Conservation (phyloP, 2,113 vertebrate species). For the Bucco capensis region DNA sequence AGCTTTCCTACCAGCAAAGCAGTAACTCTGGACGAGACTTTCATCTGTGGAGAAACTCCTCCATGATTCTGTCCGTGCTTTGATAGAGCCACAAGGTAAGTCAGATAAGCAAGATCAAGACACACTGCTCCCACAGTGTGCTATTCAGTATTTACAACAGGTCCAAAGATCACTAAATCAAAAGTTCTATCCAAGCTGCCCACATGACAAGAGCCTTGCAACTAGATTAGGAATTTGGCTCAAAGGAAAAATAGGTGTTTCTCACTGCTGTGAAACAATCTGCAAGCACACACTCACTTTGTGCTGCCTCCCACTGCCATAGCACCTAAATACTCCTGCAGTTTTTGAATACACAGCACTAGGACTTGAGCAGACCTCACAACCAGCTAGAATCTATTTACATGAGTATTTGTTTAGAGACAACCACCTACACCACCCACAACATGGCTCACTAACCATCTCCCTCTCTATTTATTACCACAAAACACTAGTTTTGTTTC, state of each 20-base stretch:
- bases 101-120: not conserved
- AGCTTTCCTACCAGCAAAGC: not conserved
- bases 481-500: not conserved
- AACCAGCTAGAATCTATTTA: not conserved
- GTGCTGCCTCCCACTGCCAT: not conserved
- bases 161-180: slow-evolving; percentile 43
- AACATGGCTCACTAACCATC: not conserved
- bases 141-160: not conserved
- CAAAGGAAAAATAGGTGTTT: not conserved
- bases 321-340: not conserved
- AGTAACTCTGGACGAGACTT: not conserved
- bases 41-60: not conserved
- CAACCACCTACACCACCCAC: not conserved
- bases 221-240: not conserved
- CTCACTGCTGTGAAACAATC: not conserved
- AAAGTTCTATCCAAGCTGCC: not conserved
- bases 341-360: not conserved
- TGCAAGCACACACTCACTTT: not conserved
- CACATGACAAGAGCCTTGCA: slow-evolving; percentile 3
- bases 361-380: not conserved
- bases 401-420: not conserved
- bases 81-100: not conserved
- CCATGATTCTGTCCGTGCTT: not conserved
- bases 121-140: not conserved
- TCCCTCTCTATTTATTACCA: not conserved